A percentile compares a stretch with the other conserved stretches of the same genome.
phyloP scores from a whole-genome alignment of 2,113 vertebrate genomes.

The Thamnaconus septentrionalis region DNA sequence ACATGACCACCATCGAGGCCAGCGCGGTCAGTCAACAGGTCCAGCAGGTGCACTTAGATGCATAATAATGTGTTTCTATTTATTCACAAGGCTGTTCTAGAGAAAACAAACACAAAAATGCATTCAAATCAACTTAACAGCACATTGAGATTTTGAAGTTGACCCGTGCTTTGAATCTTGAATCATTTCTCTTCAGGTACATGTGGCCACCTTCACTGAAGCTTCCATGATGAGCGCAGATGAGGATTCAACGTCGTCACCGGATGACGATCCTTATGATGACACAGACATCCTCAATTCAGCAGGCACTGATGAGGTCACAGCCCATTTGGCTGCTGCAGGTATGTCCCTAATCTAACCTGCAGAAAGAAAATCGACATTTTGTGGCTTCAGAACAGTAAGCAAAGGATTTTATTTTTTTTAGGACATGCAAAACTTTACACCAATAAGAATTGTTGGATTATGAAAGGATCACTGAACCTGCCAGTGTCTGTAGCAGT shows the following conservation, averaged over 20 bases:
- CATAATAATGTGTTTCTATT: neutral
- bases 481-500: neutral
- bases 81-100: too few relatives aligned
- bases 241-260: conserved; percentile 94
- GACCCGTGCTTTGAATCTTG: neutral
- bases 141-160: neutral
- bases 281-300: conserved; percentile 98
- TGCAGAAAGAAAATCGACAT: neutral
- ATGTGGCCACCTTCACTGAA: conserved; percentile 93
- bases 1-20: conserved; percentile 97
- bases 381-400: neutral
- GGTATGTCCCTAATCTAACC: conserved; percentile 65
- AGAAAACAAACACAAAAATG: too few relatives aligned
- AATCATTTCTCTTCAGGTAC: conserved; percentile 79
- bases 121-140: neutral
- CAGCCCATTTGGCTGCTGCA: conserved; percentile 94
- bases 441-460: too few relatives aligned
- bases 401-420: neutral
- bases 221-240: conserved; percentile 93
- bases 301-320: conserved; percentile 92
- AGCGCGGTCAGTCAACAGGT: conserved; percentile 92
- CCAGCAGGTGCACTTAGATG: conserved; percentile 78
- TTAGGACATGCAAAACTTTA: too few relatives aligned
- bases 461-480: too few relatives aligned
- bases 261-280: conserved; percentile 93